Conservation (phyloP, 2,113 vertebrate genomes). For the Alectura lathami region DNA sequence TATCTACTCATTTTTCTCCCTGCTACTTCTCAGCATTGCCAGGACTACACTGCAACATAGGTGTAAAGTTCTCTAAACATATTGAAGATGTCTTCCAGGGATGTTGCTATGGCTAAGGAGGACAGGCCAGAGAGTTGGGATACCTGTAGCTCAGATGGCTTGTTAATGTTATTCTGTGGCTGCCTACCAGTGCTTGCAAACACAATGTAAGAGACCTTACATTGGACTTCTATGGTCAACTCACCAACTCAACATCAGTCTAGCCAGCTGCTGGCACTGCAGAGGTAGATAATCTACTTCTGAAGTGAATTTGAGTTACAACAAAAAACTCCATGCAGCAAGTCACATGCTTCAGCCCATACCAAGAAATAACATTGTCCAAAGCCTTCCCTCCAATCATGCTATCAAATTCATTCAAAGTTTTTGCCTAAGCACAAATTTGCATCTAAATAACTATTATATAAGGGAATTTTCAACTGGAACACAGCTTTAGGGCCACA, state of each 20-base stretch:
- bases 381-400: background rate
- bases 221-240: background rate
- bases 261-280: background rate
- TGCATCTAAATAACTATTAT: background rate
- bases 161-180: background rate
- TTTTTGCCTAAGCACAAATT: background rate
- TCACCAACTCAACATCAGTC: background rate
- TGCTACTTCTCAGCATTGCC: background rate
- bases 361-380: background rate
- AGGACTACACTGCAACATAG: background rate
- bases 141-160: background rate
- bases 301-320: background rate
- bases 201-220: background rate
- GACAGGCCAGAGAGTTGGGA: background rate
- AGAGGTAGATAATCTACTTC: background rate
- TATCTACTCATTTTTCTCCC: background rate
- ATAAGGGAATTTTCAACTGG: background rate
- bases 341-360: background rate
- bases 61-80: background rate
- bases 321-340: rapidly evolving
- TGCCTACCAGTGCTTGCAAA: background rate
- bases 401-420: background rate
- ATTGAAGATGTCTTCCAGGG: background rate
- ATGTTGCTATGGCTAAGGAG: background rate
- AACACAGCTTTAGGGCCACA: background rate